Percentiles rank a stretch among this genome's conserved stretches.
These are phyloP conservation scores for Asteroscopus sphinx DNA, from an alignment of 2,888 invertebrate genomes.

Conservation along the genomic window DNA sequence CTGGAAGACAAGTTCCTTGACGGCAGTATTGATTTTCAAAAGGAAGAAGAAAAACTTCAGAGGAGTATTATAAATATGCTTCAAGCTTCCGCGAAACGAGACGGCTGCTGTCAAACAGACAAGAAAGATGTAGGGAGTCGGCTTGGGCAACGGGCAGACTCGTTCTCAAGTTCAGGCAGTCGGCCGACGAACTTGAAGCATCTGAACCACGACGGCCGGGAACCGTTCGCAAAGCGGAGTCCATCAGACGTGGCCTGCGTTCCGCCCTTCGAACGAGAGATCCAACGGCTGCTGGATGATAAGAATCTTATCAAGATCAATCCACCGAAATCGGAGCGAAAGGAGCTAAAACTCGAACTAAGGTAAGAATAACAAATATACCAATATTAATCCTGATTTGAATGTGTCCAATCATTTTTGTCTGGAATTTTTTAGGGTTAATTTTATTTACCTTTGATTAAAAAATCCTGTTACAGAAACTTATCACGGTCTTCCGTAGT, in stretches of 20 bases:
- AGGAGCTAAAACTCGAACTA: constrained; percentile 90
- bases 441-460: too few species aligned
- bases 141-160: constrained; percentile 80
- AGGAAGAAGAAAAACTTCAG: constrained; percentile 86
- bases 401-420: too few species aligned
- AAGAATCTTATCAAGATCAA: constrained; percentile 91
- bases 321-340: constrained; percentile 90
- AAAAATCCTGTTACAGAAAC: too few species aligned
- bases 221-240: constrained; percentile 84
- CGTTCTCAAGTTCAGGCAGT: constrained; percentile 88
- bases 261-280: constrained; percentile 94
- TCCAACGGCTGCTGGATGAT: constrained; percentile 94
- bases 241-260: constrained; percentile 87
- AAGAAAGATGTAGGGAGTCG: constrained; percentile 89
- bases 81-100: constrained; percentile 90
- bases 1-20: constrained; percentile 83
- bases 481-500: too few species aligned
- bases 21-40: constrained; percentile 76
- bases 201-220: constrained; percentile 85
- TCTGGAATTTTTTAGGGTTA: too few species aligned
- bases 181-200: constrained; percentile 88
- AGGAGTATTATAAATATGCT: constrained; percentile 87
- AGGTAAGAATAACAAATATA: constrained; percentile 65
- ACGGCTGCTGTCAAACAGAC: constrained; percentile 92
- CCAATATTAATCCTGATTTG: not conserved